Evolutionary conservation across 2,888 invertebrate species (phyloP).

Genomic region (Hydropsyche betteni): DNA sequence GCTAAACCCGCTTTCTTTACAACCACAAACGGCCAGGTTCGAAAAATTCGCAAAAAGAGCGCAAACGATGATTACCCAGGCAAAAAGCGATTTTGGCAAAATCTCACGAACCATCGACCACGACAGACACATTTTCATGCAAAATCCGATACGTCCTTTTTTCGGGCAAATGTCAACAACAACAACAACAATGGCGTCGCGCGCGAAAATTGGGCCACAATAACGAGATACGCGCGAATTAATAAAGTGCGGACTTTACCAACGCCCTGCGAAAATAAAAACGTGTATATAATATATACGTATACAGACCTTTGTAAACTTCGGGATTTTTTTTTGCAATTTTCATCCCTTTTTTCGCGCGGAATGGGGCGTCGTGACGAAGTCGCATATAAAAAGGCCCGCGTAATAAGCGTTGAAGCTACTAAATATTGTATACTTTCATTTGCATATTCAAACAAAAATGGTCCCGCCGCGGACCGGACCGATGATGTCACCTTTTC

Average conservation of each 20-base stretch:
- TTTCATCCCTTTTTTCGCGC: neutral
- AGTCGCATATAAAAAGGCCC: conserved; percentile 24
- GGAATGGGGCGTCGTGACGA: conserved; percentile 10
- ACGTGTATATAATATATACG: neutral
- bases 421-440: conserved; percentile 51
- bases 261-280: neutral
- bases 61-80: too few relatives aligned
- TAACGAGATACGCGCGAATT: conserved; percentile 19
- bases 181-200: conserved; percentile 10
- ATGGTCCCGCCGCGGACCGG: conserved; percentile 43
- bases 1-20: too few relatives aligned
- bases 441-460: conserved; percentile 52
- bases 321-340: too few relatives aligned
- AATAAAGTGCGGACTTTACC: conserved; percentile 11
- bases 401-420: conserved; percentile 50
- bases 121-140: too few relatives aligned
- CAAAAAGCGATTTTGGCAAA: too few relatives aligned
- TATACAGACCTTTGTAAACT: too few relatives aligned
- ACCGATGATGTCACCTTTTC: conserved; percentile 35
- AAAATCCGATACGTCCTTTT: too few relatives aligned
- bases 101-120: too few relatives aligned
- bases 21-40: too few relatives aligned
- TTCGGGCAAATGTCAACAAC: too few relatives aligned
- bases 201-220: conserved; percentile 11
- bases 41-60: too few relatives aligned